Percentiles rank a stretch among this genome's conserved stretches.
These are phyloP conservation scores for Trichechus manatus DNA, from an alignment of 2,113 vertebrate genomes.

Conservation along the genomic window DNA sequence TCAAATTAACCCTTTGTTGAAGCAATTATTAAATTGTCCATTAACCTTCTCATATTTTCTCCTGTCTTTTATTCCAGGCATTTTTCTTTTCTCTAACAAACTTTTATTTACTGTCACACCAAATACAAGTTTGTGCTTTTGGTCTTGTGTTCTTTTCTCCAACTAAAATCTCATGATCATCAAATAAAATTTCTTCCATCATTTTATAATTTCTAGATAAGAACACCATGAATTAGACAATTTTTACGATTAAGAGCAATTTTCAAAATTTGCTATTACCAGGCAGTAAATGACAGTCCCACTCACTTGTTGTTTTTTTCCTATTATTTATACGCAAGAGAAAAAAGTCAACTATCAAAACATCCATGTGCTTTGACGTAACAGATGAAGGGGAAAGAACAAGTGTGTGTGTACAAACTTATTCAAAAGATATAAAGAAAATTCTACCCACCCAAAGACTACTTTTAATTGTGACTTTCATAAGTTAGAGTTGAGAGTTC, in stretches of 20 bases:
- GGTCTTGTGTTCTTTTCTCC: background rate
- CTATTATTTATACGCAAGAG: background rate
- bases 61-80: background rate
- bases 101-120: background rate
- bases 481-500: conserved; percentile 28
- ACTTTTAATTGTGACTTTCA: background rate
- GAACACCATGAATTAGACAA: background rate
- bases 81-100: background rate
- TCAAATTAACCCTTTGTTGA: background rate
- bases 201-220: conserved; percentile 39
- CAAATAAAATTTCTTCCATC: background rate
- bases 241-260: conserved; percentile 7
- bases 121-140: background rate
- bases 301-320: background rate
- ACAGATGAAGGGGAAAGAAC: background rate
- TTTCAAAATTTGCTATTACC: background rate
- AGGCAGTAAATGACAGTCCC: background rate
- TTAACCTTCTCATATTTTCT: conserved; percentile 14
- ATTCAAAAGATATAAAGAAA: conserved; percentile 8
- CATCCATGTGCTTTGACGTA: background rate
- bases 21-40: background rate
- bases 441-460: background rate
- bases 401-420: background rate
- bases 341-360: conserved; percentile 33
- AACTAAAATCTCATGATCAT: background rate